Percentiles rank a stretch among this genome's conserved stretches.
Evolutionary conservation across 1,140 invertebrate genomes (phyloP).

Genomic region (Drosophila subobscura): DNA sequence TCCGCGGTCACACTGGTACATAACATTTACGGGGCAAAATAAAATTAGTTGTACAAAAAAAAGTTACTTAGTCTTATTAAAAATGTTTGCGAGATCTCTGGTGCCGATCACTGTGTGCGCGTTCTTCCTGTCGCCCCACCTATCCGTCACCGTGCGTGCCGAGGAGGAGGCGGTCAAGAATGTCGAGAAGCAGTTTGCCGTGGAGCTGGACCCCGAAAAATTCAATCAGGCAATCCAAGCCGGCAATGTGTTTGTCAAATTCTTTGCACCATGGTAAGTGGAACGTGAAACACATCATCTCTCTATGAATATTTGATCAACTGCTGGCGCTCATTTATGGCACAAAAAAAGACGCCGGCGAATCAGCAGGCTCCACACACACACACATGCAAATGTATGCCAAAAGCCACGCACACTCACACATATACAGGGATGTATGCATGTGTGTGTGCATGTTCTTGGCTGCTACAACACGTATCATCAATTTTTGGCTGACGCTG

Average conservation of each 20-base stretch:
- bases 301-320: constrained; percentile 13
- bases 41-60: constrained; percentile 13
- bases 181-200: constrained; percentile 58
- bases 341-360: constrained; percentile 15
- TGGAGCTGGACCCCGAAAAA: constrained; percentile 84
- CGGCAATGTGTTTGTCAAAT: constrained; percentile 89
- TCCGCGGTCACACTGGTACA: too few species aligned
- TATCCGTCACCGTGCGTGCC: constrained; percentile 8
- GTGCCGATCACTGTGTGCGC: constrained; percentile 25
- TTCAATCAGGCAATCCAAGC: constrained; percentile 88
- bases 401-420: constrained; percentile 5
- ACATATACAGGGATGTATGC: not conserved
- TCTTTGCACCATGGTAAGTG: constrained; percentile 90
- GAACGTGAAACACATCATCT: constrained; percentile 24
- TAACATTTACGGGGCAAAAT: not conserved
- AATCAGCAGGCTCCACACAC: constrained; percentile 3
- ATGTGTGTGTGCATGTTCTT: not conserved
- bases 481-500: constrained; percentile 6
- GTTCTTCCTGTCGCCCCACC: constrained; percentile 17
- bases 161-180: constrained; percentile 37
- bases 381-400: not conserved
- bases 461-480: constrained; percentile 4
- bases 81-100: constrained; percentile 30
- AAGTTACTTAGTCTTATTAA: not conserved
- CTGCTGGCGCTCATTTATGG: not conserved